Base-by-base conservation (phyloP, 1,140 invertebrate genomes). In the Euura saliciscinereae region DNA sequence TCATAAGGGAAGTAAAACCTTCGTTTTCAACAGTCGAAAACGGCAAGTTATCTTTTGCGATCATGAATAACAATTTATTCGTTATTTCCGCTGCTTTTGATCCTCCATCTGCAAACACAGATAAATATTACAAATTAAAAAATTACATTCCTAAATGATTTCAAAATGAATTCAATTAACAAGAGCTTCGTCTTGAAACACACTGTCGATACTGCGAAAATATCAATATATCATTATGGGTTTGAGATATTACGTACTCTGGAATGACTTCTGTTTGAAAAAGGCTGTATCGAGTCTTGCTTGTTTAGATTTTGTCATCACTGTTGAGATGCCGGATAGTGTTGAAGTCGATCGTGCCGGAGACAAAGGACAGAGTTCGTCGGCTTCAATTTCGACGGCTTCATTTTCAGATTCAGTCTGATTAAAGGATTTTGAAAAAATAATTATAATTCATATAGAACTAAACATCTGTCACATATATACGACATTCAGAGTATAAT, bases 1-100 rank as follows among this genome's bases (percentile, higher is more conserved):
- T 85, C 70, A 86, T 76, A 6, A 85, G 69, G 77, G 75, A 80
- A 13, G 72, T 65, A 72, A 87, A 87, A 11, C 85, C 85, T 74
- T 84, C 80, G 75, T 83, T 81, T 79, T 87, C 83, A 51, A 87
- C 83, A 43, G 83, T 75, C 65, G 75, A 74, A 70, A 86, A 82
- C 67, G 85, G 82, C 68, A 81, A 77, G 78, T 79, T 71, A 66
- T 84, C 83, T 75, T 79, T 81, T 72, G 78, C 80, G 4, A 85
- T 79, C 79, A 86, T 82, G 44, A 70, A 79, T 42, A 81, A 28
- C 43, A 77, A 68, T n/a, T 7, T n/a, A 72, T 78, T 73, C 3
- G 59, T 75, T 10, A 76, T 66, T 73, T 70, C 70, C 64, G 45
- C 51, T 66, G 70, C 66, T 71, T 73, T 73, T 10, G 8, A 11